Conservation (phyloP, 2,113 vertebrate genomes). For the Pelvicachromis taeniatus region DNA sequence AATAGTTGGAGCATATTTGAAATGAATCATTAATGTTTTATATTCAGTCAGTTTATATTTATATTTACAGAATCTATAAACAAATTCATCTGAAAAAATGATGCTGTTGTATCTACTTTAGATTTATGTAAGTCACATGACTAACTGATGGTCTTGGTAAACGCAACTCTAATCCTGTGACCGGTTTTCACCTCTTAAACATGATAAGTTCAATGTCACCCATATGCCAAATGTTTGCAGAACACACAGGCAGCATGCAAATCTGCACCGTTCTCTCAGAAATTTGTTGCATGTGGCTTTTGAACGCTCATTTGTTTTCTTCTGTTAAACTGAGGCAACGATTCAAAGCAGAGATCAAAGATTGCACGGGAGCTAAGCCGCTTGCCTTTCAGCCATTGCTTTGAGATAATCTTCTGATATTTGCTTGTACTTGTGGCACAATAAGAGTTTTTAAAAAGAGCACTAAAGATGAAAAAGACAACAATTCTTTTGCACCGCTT, state of each 20-base stretch:
- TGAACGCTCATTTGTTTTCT: conserved; percentile 5
- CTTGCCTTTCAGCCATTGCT: neutral
- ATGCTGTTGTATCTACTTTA: neutral
- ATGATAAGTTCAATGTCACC: neutral
- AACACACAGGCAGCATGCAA: neutral
- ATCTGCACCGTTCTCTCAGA: neutral
- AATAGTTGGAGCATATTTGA: neutral
- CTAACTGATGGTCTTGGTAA: neutral
- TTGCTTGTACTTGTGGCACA: conserved; percentile 11
- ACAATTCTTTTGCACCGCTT: neutral
- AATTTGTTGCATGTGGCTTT: neutral
- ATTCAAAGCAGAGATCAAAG: conserved; percentile 23
- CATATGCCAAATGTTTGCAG: neutral
- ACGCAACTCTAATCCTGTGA: fast-evolving
- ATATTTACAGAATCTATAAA: neutral
- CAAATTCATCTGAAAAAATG: neutral
- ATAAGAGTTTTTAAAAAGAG: neutral
- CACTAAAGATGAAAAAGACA: neutral
- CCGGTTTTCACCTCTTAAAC: neutral
- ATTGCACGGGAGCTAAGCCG: conserved; percentile 2
- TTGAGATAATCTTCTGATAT: conserved; percentile 49
- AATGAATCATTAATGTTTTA: neutral
- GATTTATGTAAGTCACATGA: fast-evolving
- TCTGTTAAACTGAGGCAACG: neutral
- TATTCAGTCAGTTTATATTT: neutral